Evolutionary conservation across 2,113 vertebrate species (phyloP), one percentile per base, ranked within the genome.

Genomic region (Gymnarchus niloticus): DNA sequence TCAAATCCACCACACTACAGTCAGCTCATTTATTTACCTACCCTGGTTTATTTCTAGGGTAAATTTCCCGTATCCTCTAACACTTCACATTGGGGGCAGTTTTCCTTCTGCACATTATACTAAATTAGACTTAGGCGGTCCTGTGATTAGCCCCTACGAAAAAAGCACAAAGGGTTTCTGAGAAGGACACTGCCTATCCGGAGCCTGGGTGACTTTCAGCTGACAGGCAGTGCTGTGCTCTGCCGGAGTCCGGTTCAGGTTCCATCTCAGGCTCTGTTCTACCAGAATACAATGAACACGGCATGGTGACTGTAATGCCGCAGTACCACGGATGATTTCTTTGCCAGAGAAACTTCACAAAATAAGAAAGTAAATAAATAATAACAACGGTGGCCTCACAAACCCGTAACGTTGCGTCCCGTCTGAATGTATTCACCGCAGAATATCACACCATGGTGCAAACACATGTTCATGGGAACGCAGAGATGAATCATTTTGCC

Each of bases 401-500:
- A 3, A 48, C 10, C 49, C 3, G 49, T 4, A 10, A 51, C 28
- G n/a, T 12, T 6, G 44, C 6, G 80, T n/a, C 80, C 6, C 80
- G 51, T 12, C 80, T 56, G 17, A 51, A 51, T n/a, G 48, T 82
- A 56, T 82, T 82, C 56, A 54, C 49, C 49, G 28, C 51, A n/a
- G 41, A 41, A 82, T 82, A 33, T 82, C 51, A 28, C 80, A 54
- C 80, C 14, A 48, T 14, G 51, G 51, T 48, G 80, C 48, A 21
- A 56, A 37, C 80, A 82, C 80, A 82, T 83, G 82, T 46, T 83
- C 54, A 41, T 37, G 3, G 82, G 37, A 37, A 59, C 21, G 17
- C 82, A n/a, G 82, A 83, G 12, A 83, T 83, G 52, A 57, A 44
- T 83, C 82, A 83, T 56, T 5, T 56, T 83, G 48, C 25, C 49